Percentiles rank a stretch among this genome's conserved stretches.
These are phyloP conservation scores for Epistrophe eligans DNA, from an alignment of 2,888 invertebrate species.

Conservation along the genomic window DNA sequence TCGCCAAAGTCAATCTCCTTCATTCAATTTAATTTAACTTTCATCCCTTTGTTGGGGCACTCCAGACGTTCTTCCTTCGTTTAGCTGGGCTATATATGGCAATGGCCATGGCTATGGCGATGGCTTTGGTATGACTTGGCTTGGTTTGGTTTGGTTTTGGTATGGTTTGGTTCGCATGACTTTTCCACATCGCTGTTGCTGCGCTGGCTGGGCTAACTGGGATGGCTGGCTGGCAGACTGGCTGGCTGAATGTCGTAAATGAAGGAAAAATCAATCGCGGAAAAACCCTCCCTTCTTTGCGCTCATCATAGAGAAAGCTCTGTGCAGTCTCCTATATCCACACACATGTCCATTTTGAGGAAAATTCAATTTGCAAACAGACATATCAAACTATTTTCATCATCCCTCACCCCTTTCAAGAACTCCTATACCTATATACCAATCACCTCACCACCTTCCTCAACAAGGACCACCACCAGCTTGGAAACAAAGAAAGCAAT, in stretches of 20 bases:
- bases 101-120: too few relatives aligned
- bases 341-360: conserved; percentile 74
- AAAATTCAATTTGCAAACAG: conserved; percentile 76
- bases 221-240: background rate
- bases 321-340: conserved; percentile 44
- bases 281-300: conserved; percentile 43
- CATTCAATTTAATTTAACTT: conserved; percentile 76
- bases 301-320: conserved; percentile 37
- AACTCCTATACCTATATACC: too few relatives aligned
- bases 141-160: background rate
- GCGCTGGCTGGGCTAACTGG: conserved; percentile 1
- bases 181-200: conserved; percentile 49
- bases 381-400: conserved; percentile 76
- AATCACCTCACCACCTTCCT: conserved; percentile 15
- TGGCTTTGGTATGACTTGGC: conserved; percentile 5
- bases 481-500: conserved; percentile 77
- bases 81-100: too few relatives aligned
- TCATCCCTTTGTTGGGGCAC: conserved; percentile 73
- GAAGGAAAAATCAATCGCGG: conserved; percentile 76
- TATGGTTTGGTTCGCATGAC: conserved; percentile 66
- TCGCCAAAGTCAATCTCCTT: conserved; percentile 75
- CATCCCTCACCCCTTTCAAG: conserved; percentile 17
- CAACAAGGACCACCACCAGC: conserved; percentile 66
- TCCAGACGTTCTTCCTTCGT: conserved; percentile 64
- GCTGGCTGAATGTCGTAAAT: conserved; percentile 67